Evolutionary conservation across 2,888 invertebrate genomes (phyloP).

Genomic region (Masnerella sp.): DNA sequence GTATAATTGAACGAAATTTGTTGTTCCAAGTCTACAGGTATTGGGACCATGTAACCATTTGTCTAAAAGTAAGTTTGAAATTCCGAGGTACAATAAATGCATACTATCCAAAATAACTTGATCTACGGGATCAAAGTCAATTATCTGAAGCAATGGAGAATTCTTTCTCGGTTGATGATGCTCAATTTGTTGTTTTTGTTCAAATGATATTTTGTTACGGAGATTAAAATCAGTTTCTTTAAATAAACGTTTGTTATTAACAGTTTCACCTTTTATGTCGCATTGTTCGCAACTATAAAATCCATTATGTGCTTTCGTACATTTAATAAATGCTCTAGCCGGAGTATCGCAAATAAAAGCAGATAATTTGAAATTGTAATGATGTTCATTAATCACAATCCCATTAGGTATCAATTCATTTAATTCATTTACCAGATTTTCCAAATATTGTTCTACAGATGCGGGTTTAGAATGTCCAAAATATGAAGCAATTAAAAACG

Average conservation of each 20-base stretch:
- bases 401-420: slow-evolving; percentile 17
- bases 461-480: slow-evolving; percentile 27
- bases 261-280: slow-evolving; percentile 20
- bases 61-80: slow-evolving; percentile 20
- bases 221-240: neutral
- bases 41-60: slow-evolving; percentile 39
- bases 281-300: slow-evolving; percentile 43
- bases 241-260: slow-evolving; percentile 32
- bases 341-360: slow-evolving; percentile 33
- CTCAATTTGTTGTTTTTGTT: slow-evolving; percentile 19
- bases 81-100: slow-evolving; percentile 44
- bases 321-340: slow-evolving; percentile 27
- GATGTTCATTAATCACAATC: neutral
- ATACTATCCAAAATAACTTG: slow-evolving; percentile 33
- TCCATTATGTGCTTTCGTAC: slow-evolving; percentile 24
- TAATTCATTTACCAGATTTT: slow-evolving; percentile 17
- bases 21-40: slow-evolving; percentile 17
- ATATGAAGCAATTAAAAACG: slow-evolving; percentile 33
- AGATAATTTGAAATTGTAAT: slow-evolving; percentile 10
- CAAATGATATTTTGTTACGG: slow-evolving; percentile 30
- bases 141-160: slow-evolving; percentile 27
- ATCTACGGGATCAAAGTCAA: slow-evolving; percentile 31
- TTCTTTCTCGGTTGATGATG: slow-evolving; percentile 21
- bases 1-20: slow-evolving; percentile 13
- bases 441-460: slow-evolving; percentile 23